These are phyloP conservation scores for Serrognathus titanus DNA, from an alignment of 2,888 invertebrate species.

Conservation along the genomic window DNA sequence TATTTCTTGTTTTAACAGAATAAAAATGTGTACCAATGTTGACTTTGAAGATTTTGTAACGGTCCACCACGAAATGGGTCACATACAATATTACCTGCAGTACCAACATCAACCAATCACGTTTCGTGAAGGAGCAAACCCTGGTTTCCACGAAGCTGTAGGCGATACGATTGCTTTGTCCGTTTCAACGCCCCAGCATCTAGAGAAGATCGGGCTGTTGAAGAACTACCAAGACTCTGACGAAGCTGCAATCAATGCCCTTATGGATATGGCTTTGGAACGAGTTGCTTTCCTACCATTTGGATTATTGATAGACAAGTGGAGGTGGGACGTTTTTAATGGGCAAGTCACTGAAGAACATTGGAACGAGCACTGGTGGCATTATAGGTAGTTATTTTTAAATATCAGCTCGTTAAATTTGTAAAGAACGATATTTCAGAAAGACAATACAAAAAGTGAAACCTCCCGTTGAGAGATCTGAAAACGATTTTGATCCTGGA, in stretches of 20 bases:
- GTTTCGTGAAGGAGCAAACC: slow-evolving; percentile 54
- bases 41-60: slow-evolving; percentile 59
- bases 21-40: slow-evolving; percentile 60
- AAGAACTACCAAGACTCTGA: slow-evolving; percentile 37
- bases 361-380: slow-evolving; percentile 50
- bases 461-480: slow-evolving; percentile 42
- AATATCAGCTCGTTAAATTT: too few species aligned
- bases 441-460: slow-evolving; percentile 42
- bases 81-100: slow-evolving; percentile 62
- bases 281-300: slow-evolving; percentile 56
- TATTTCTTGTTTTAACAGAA: slow-evolving; percentile 44
- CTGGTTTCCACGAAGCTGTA: slow-evolving; percentile 63
- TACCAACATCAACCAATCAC: slow-evolving; percentile 55
- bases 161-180: slow-evolving; percentile 62
- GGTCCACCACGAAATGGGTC: slow-evolving; percentile 72
- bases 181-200: slow-evolving; percentile 52
- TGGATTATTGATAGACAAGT: slow-evolving; percentile 55
- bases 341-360: slow-evolving; percentile 45
- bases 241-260: slow-evolving; percentile 49
- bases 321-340: slow-evolving; percentile 55
- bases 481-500: slow-evolving; percentile 50
- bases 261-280: slow-evolving; percentile 50
- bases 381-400: slow-evolving; percentile 26
- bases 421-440: slow-evolving; percentile 23
- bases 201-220: slow-evolving; percentile 49